A percentile compares a stretch with the other conserved stretches of the same genome.
Conservation (phyloP, 1,140 invertebrate species). For the Pseudachorutes palmiensis region DNA sequence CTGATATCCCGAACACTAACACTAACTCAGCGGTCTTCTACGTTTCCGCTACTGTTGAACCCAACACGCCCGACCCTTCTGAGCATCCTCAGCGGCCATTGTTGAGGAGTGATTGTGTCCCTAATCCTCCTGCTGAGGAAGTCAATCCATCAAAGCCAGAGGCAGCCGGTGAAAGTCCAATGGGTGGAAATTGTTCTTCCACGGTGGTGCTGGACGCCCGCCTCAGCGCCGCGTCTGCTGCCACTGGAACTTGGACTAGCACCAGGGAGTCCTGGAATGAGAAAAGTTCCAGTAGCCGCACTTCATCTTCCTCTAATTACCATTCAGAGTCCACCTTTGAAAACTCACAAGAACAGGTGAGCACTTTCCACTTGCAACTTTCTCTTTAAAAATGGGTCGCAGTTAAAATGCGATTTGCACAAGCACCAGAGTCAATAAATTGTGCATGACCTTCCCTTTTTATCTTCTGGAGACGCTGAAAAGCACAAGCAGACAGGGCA, state of each 20-base stretch:
- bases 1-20: too few relatives aligned
- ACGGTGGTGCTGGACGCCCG: neutral
- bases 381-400: neutral
- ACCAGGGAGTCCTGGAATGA: conserved; percentile 7
- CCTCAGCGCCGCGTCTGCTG: neutral
- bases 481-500: too few relatives aligned
- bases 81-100: neutral
- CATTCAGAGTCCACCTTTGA: conserved; percentile 8
- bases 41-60: conserved; percentile 17
- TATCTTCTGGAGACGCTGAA: too few relatives aligned
- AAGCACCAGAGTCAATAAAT: neutral
- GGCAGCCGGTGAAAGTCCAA: neutral
- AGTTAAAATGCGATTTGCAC: too few relatives aligned
- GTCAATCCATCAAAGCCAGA: neutral
- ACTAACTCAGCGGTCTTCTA: too few relatives aligned
- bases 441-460: neutral
- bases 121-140: neutral
- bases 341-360: conserved; percentile 8
- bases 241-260: neutral
- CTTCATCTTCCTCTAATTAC: conserved; percentile 12
- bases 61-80: neutral
- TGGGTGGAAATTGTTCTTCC: neutral
- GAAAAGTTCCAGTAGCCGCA: conserved; percentile 12
- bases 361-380: neutral
- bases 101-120: neutral